Percentiles rank a stretch among this genome's conserved stretches.
Conservation (phyloP, 2,113 vertebrate species). For the Speoplatyrhinus poulsoni region DNA sequence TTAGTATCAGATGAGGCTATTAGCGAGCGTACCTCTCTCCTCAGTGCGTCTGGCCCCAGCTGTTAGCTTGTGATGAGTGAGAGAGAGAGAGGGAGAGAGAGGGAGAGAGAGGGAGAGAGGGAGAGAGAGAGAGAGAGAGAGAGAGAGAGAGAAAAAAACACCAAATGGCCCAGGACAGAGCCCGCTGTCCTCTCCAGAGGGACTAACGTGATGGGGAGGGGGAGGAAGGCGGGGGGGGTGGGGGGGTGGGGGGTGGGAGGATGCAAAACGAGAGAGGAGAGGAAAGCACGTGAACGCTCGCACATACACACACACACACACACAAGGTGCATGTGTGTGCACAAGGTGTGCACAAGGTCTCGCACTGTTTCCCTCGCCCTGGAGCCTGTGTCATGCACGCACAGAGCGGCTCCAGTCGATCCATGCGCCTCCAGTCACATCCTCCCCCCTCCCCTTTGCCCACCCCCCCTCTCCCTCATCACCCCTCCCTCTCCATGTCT, state of each 20-base stretch:
- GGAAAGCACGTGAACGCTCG: constrained; percentile 44
- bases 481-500: constrained; percentile 6
- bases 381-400: constrained; percentile 70
- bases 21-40: constrained; percentile 11
- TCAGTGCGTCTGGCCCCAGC: no score
- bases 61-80: background rate
- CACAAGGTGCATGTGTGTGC: background rate
- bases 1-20: constrained; percentile 16
- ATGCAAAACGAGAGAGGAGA: constrained; percentile 16
- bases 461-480: constrained; percentile 25
- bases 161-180: constrained; percentile 38
- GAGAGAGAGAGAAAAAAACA: constrained; percentile 22
- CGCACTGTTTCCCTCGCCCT: no score
- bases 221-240: constrained; percentile 20
- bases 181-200: constrained; percentile 48
- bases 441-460: constrained; percentile 37
- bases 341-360: no score
- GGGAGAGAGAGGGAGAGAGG: constrained; percentile 8
- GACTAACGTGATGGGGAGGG: constrained; percentile 35
- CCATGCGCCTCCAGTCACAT: constrained; percentile 66
- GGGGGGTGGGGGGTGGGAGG: constrained; percentile 8
- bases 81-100: background rate
- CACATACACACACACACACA: constrained; percentile 23
- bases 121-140: constrained; percentile 19
- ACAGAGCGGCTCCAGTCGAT: constrained; percentile 67